Evolutionary conservation across 2,113 vertebrate genomes (phyloP), one percentile per base, ranked within the genome.

Genomic region (Atrichornis clamosus): DNA sequence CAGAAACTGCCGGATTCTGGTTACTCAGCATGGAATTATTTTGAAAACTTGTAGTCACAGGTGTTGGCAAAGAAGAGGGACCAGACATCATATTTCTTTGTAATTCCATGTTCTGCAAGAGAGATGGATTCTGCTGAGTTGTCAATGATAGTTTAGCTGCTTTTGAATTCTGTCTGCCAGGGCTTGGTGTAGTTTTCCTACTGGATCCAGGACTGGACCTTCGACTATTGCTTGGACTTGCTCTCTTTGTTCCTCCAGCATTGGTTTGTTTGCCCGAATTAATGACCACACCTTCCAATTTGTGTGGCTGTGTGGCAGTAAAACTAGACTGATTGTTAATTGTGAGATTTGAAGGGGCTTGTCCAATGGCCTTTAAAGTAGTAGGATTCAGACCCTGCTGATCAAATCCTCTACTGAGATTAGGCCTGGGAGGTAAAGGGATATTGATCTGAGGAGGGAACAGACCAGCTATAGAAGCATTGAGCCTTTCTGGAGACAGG

Each of bases 371-470:
- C 98, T 99, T 99, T 79, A 99, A 96, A 92, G 99, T 99, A 88
- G 99, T 99, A 93, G 99, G 99, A 95, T 99, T 99, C 87, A 99
- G 98, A 93, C 99, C 99, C 94, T 99, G 99, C 95, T 99, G 99
- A 97, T 99, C 99, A 98, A 99, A 99, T 44, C 99, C 99, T 95
- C 99, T 98, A 73, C 98, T 99, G 92, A 99, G 97, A 96, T 98
- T 99, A 77, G 99, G 98, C 95, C 99, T 98, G 18, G 99, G 99
- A 96, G 99, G 99, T 91, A 99, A 97, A 95, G 99, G 99, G 98
- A 99, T 99, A 98, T 99, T 99, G 90, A 99, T 99, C 89, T 99
- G 99, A 47, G 99, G 99, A 91, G 99, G 99, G 82, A 99, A 99
- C 30, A 99, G 98, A 59, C 99, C 99, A 90, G 99, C 99, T 95